Evolutionary conservation across 2,888 invertebrate species (phyloP), one percentile per base, ranked within the genome.

Genomic region (Phlogophora meticulosa): DNA sequence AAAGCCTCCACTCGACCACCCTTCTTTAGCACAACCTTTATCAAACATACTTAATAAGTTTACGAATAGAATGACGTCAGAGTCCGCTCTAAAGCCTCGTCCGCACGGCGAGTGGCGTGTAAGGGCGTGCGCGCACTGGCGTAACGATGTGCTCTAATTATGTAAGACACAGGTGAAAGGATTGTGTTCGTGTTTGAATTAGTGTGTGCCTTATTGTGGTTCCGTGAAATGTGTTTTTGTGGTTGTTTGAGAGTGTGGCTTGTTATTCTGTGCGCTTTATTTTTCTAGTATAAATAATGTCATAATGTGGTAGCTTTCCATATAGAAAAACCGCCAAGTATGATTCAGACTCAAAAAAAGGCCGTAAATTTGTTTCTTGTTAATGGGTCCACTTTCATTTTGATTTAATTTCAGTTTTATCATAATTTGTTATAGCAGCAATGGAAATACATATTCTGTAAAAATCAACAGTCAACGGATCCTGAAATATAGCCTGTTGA

Each of bases 101-200:
- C 51, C 75, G 64, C 72, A 71, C 49, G 13, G 10, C 46, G 53
- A 68, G 67, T 55, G 66, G 59, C 49, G 40, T 46, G 64, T 57
- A 71, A 68, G 58, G 71, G 76, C 28, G 63, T 60, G 63, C 56
- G 69, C 64, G 62, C 72, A 75, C 72, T 22, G 51, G 34, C 63
- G 73, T 84, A 83, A 84, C 67, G 80, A 79, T 80, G 82, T 75
- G 76, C 80, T 65, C 80, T 80, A 80, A 84, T 82, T 84, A 78
- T 78, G 75, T 57, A 58, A 66, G 71, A 70, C 61, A 74, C 49
- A 45, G 40, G 40, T 69, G 63, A 69, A 60, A 72, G 65, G 59
- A 53, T 61, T 49, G 57, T 48, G 49, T 66, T 58, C 34, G 58
- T 36, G 52, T 64, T 42, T 48, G 48, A 61, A 68, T 78, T 58